Evolutionary conservation across 1,140 invertebrate genomes (phyloP), one percentile per base, ranked within the genome.

Genomic region (Acromyrmex charruanus): DNA sequence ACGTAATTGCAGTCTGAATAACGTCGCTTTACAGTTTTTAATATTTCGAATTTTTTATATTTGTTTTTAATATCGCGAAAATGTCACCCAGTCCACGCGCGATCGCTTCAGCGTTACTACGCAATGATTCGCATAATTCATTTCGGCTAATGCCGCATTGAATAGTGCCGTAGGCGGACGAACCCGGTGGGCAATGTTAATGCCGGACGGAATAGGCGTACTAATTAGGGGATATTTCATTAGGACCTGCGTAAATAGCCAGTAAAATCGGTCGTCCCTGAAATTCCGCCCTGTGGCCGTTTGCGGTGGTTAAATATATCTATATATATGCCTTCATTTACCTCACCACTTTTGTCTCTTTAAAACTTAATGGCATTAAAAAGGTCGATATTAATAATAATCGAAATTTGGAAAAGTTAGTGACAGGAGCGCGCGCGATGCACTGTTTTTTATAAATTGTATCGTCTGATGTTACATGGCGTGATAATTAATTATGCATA

Each of bases 141-240:
- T 84, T 84, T 84, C 80, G 25, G 7, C 69, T 84, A 84, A 75
- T 75, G 69, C 69, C 55, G 69, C 69, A 63, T 61, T 53, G 69
- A 75, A 75, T 84, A 75, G 18, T 44, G 71, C 58, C n/a, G 25
- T 84, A 84, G 69, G 80, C 80, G n/a, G 39, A 84, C 74, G 80
- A 74, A 72, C 25, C 25, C 69, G 53, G 58, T 72, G 21, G 21
- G 79, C 79, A 72, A 82, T 82, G 80, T 84, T 84, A 84, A 84
- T 84, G 80, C 39, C 28, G 69, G 39, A 63, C 69, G 55, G 55
- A 84, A 74, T 75, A 75, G 80, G 80, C 80, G 80, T 84, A 75
- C 80, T 84, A 84, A 84, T 84, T 84, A 84, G 55, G n/a, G 80
- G 39, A 84, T 61, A 84, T 75, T 84, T 84, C 80, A 84, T 84